Conservation (phyloP, 2,888 invertebrate species). For the Meghimatium bilineatum region DNA sequence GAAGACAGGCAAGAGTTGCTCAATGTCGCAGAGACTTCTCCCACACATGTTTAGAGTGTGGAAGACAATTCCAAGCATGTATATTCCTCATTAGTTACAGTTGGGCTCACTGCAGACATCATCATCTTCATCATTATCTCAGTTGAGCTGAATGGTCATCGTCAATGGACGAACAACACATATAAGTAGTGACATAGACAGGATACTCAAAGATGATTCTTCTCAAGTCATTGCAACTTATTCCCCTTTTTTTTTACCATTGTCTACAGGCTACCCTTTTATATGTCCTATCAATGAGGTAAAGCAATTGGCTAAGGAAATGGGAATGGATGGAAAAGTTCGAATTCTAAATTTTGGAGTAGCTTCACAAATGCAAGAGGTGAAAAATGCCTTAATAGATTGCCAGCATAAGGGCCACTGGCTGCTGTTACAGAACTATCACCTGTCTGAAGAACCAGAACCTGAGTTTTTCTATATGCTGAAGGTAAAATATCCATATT, state of each 20-base stretch:
- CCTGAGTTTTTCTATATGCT: conserved; percentile 64
- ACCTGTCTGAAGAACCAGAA: conserved; percentile 66
- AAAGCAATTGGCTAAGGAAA: conserved; percentile 69
- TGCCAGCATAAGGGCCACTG: conserved; percentile 73
- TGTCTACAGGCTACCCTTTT: conserved; percentile 62
- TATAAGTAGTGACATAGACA: too few relatives aligned
- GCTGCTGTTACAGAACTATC: conserved; percentile 75
- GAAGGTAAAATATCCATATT: conserved; percentile 62
- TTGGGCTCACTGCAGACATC: too few relatives aligned
- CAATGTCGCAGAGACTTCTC: too few relatives aligned
- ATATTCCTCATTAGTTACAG: too few relatives aligned
- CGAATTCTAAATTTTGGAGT: conserved; percentile 73
- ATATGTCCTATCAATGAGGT: conserved; percentile 71
- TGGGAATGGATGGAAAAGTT: conserved; percentile 72
- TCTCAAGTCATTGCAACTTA: background rate
- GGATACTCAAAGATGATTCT: too few relatives aligned
- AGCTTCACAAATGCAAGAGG: conserved; percentile 66
- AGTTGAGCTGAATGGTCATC: too few relatives aligned
- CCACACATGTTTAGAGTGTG: too few relatives aligned
- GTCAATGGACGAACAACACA: too few relatives aligned
- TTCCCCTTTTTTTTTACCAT: background rate
- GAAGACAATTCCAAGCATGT: too few relatives aligned
- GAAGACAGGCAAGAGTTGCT: too few relatives aligned
- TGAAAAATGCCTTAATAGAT: conserved; percentile 69
- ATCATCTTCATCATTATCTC: too few relatives aligned